Evolutionary conservation across 2,797 vertebrate genomes (phyloP).

Genomic region (Triplophysa yarkandensis): DNA sequence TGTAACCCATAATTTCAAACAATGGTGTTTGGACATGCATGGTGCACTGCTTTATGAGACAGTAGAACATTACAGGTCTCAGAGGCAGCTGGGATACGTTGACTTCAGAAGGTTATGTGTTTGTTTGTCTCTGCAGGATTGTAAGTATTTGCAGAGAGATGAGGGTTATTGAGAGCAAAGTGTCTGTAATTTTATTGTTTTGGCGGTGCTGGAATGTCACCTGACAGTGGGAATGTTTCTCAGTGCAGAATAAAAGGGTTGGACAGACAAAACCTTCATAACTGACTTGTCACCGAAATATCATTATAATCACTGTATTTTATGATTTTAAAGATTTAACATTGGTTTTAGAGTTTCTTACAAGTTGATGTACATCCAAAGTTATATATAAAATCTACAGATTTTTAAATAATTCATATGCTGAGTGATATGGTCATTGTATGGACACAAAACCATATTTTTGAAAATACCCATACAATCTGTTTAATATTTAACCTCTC

Average conservation of each 20-base stretch:
- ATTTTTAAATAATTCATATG: too few relatives aligned
- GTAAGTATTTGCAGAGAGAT: not conserved
- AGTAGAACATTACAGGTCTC: constrained; percentile 16
- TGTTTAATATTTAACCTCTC: too few relatives aligned
- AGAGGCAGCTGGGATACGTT: constrained; percentile 8
- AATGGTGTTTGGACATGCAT: constrained; percentile 59
- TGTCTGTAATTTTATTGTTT: not conserved
- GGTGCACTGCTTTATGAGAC: constrained; percentile 7
- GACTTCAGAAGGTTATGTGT: not conserved
- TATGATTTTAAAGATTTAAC: too few relatives aligned
- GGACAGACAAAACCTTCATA: too few relatives aligned
- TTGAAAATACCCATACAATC: too few relatives aligned
- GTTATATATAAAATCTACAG: too few relatives aligned
- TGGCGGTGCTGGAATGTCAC: not conserved
- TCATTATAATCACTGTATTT: too few relatives aligned
- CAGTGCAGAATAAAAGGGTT: not conserved
- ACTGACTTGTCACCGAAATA: too few relatives aligned
- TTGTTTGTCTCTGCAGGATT: constrained; percentile 20
- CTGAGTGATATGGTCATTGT: too few relatives aligned
- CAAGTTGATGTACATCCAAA: too few relatives aligned
- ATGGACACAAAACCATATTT: too few relatives aligned
- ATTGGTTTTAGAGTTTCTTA: too few relatives aligned
- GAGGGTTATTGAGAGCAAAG: not conserved
- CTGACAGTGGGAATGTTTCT: not conserved
- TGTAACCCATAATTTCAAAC: constrained; percentile 66